Conservation (phyloP, 2,888 invertebrate species). For the Loripinus fragilis region DNA sequence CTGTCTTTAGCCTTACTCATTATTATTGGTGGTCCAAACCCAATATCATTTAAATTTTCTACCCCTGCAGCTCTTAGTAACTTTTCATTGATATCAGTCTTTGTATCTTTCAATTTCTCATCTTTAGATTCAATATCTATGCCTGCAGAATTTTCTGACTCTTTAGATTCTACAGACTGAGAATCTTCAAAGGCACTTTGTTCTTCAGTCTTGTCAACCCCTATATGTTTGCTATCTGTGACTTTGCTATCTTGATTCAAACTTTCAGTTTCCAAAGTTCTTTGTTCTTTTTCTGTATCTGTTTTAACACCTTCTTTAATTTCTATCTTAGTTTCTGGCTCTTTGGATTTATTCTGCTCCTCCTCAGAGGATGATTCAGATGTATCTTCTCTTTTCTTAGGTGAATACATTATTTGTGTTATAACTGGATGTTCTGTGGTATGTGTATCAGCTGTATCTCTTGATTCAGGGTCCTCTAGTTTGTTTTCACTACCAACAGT, state of each 20-base stretch:
- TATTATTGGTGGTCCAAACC: conserved; percentile 29
- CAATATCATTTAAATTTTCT: conserved; percentile 49
- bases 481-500: conserved; percentile 17
- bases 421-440: conserved; percentile 35
- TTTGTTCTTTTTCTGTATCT: neutral
- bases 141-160: neutral
- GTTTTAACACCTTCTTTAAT: neutral
- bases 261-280: neutral
- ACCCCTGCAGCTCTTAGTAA: conserved; percentile 13
- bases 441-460: neutral
- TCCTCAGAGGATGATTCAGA: conserved; percentile 48
- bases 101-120: neutral
- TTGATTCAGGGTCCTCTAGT: conserved; percentile 12
- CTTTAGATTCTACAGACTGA: neutral
- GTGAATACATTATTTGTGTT: conserved; percentile 53
- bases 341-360: conserved; percentile 16
- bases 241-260: neutral
- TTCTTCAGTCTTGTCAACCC: neutral
- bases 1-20: conserved; percentile 8
- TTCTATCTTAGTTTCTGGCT: neutral
- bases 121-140: neutral
- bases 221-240: neutral
- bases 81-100: neutral
- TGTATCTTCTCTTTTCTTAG: conserved; percentile 41
- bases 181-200: neutral